A percentile compares a stretch with the other conserved stretches of the same genome.
Conservation (phyloP, 2,797 vertebrate species). For the Melanotaenia trifasciata region DNA sequence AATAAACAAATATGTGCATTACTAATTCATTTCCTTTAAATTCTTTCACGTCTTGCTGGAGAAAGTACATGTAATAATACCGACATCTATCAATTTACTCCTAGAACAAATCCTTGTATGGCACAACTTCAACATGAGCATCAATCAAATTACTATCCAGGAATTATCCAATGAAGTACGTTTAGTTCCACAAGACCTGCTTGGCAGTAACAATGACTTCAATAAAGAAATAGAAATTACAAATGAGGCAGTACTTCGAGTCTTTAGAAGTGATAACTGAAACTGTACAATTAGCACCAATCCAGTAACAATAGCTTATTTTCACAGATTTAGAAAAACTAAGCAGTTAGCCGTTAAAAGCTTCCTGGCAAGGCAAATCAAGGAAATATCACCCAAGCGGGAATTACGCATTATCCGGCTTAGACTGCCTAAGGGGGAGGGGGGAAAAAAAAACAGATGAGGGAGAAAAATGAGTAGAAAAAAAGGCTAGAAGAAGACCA, state of each 20-base stretch:
- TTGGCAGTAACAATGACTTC: background rate
- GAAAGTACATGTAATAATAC: background rate
- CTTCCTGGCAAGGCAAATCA: constrained; percentile 48
- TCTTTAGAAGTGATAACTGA: constrained; percentile 9
- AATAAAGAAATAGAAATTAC: background rate
- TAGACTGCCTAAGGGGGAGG: constrained; percentile 25
- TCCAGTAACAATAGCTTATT: constrained; percentile 31
- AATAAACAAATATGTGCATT: background rate
- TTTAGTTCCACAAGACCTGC: background rate
- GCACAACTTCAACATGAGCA: background rate
- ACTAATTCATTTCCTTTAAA: background rate
- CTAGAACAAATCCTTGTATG: background rate
- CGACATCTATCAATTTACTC: background rate
- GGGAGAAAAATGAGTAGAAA: background rate
- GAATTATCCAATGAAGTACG: background rate
- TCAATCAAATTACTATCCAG: background rate
- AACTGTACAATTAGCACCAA: constrained; percentile 17
- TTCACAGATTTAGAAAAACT: constrained; percentile 22
- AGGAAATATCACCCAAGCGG: constrained; percentile 50
- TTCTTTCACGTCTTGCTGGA: background rate
- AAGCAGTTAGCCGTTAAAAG: constrained; percentile 30
- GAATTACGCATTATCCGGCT: constrained; percentile 58
- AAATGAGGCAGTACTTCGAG: background rate
- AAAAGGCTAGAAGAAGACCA: constrained; percentile 17
- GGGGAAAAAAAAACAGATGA: constrained; percentile 1